phyloP scores from a whole-genome alignment of 2,113 vertebrate species.

The Aspidoscelis tigris region DNA sequence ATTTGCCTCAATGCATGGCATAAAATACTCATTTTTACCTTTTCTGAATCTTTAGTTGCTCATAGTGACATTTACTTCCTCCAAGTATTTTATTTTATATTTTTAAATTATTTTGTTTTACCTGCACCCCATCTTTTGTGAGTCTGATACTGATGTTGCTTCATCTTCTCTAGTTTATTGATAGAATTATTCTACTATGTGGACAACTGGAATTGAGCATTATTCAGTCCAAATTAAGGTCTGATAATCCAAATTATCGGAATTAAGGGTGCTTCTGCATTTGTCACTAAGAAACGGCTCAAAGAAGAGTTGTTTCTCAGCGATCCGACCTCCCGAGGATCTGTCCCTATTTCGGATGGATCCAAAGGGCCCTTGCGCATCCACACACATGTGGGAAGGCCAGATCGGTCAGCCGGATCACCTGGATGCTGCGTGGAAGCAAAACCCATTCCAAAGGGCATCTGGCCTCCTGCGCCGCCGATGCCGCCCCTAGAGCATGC shows the following conservation, averaged over 20 bases:
- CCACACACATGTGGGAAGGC: no score
- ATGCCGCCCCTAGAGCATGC: no score
- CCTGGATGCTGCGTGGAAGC: no score
- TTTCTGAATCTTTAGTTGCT: neutral
- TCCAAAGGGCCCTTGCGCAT: no score
- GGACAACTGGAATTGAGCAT: neutral
- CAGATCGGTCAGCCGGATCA: no score
- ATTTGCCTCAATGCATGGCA: fast-evolving
- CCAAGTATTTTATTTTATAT: neutral
- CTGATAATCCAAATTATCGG: neutral
- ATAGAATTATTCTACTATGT: neutral
- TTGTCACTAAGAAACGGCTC: no score
- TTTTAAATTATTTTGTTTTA: neutral
- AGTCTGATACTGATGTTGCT: neutral
- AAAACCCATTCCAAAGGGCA: no score
- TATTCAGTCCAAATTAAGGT: neutral
- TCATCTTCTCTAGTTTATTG: neutral
- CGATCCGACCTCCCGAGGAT: no score
- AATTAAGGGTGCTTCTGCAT: no score
- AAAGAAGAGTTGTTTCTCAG: no score
- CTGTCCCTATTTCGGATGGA: no score
- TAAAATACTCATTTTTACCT: neutral
- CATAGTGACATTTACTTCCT: neutral
- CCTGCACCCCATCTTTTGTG: neutral
- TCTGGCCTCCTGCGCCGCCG: no score